Evolutionary conservation across 2,113 vertebrate genomes (phyloP), one percentile per base, ranked within the genome.

Genomic region (Lophura nycthemera): DNA sequence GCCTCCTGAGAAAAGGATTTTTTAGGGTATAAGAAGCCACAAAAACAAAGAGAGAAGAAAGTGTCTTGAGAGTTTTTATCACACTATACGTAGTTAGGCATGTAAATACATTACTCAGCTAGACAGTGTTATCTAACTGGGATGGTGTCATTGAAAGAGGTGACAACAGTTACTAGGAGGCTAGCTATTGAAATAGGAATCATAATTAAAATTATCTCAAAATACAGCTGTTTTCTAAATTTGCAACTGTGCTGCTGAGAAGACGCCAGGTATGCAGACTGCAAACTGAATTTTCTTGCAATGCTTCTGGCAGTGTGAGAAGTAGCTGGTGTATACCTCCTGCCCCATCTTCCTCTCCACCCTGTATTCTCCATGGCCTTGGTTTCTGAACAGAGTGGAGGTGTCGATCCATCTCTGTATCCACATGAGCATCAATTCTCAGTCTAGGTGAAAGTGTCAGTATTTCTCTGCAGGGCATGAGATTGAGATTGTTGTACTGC

Each of bases 1-100:
- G 34, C 64, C 64, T 94, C 67, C 48, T 52, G 82, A 90, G 86
- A 50, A 22, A 87, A 40, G 50, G 32, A 60, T 78, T 92, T 73
- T 91, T 93, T 89, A 91, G 75, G 67, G 64, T 80, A n/a, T 89
- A 94, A 95, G 80, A 93, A 95, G 85, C 42, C 42, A 85, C 48
- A 76, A 90, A 70, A 47, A n/a, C 11, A 13, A 76, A 87, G 34
- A 63, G 30, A 69, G 40, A 84, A 71, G 25, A 85, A 82, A 95
- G 88, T 54, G 21, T 57, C 75, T 78, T 48, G 82, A 77, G 82
- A 71, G 32, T 40, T 91, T 77, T 56, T 85, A 1, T 50, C 2
- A 0, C 1, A 1, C n/a, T 34, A 30, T 36, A 48, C 30, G 6
- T 88, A 13, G 67, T 89, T 74, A 40, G 87, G 57, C 34, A n/a